Conservation (phyloP, 2,888 invertebrate species). For the Macaria notata region DNA sequence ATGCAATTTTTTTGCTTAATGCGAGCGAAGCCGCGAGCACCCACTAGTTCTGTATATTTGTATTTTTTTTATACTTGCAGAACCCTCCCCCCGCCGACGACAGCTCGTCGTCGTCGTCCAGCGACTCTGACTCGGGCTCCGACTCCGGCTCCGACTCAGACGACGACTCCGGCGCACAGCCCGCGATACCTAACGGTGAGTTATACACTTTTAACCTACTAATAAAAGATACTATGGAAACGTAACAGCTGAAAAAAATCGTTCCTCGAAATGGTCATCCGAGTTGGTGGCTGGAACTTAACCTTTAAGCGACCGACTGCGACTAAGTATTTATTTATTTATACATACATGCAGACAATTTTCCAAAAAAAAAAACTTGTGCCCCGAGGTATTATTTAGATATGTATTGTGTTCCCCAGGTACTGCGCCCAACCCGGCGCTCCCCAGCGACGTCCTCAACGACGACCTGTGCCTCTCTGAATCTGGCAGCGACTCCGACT, state of each 20-base stretch:
- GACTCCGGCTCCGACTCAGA: constrained; percentile 72
- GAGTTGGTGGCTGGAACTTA: no score
- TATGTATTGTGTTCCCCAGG: constrained; percentile 37
- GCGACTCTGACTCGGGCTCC: constrained; percentile 71
- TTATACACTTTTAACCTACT: no score
- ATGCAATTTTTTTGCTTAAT: no score
- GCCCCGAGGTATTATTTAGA: no score
- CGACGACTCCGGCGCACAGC: constrained; percentile 49
- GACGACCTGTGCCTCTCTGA: constrained; percentile 94
- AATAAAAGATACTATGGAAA: no score
- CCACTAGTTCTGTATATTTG: not conserved
- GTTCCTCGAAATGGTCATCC: no score
- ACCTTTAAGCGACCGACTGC: no score
- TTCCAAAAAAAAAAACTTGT: no score
- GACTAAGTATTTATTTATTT: no score
- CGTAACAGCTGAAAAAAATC: no score
- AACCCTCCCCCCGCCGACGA: constrained; percentile 45
- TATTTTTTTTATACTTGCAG: not conserved
- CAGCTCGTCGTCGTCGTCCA: constrained; percentile 75
- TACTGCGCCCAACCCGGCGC: constrained; percentile 51
- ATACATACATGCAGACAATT: no score
- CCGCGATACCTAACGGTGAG: constrained; percentile 20
- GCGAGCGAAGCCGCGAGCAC: no score
- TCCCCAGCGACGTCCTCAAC: constrained; percentile 87
- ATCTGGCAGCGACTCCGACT: constrained; percentile 91